Base-by-base conservation (phyloP, 2,888 invertebrate genomes). In the Bellardia bayeri region DNA sequence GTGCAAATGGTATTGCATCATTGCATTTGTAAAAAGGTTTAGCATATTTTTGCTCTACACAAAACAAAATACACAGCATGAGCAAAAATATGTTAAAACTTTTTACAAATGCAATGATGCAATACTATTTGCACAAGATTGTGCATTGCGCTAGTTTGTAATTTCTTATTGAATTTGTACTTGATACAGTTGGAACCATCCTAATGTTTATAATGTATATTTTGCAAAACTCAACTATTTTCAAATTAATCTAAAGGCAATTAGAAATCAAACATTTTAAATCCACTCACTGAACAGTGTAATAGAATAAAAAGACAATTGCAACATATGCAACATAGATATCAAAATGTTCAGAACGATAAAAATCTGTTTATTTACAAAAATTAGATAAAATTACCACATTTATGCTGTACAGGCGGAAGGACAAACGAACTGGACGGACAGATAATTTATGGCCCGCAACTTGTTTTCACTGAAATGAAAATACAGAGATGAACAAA, bases 251-350 rank as follows among this genome's bases (percentile, higher is more conserved):
- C 16, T 13, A 11, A 11, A 33, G 4, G 5, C 54, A 54, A 37
- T 23, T 61, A 40, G 13, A 54, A 71, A 78, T 83, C 64, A 71
- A 45, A 14, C 8, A 30, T 75, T 56, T 14, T 3, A 69, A 64
- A 81, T 63, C 75, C 80, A 80, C n/a, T 79, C 72, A 79, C n/a
- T 75, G 75, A 81, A 76, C 69, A 81, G 40, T 11, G 69, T 81
- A 81, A 76, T 81, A 42, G 40, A 63, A 61, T 63, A 51, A 63
- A 42, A 1, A 71, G 40, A 75, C 80, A 80, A 85, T 85, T 75
- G 80, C 68, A 85, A 81, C 85, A 85, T 85, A 85, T 85, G 85
- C n/a, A 71, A 37, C n/a, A 54, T 11, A 74, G 51, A 75, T 80
- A 56, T 54, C 14, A 7, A 61, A 58, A 45, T 2, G 1, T 51